Evolutionary conservation across 2,888 invertebrate species (phyloP).

Genomic region (Chouioia cunea): DNA sequence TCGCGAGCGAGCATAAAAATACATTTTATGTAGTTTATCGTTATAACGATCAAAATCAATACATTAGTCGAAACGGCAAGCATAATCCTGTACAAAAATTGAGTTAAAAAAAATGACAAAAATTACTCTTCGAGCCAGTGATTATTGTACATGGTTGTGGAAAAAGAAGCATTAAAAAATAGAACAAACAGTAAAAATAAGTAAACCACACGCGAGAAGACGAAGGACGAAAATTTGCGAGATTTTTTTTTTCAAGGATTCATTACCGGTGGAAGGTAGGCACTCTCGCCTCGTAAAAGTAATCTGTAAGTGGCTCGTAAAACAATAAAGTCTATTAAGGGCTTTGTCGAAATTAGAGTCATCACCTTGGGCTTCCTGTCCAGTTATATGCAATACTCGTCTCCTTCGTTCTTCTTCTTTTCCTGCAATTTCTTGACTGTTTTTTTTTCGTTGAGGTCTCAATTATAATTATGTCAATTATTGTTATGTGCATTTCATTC

Average conservation of each 20-base stretch:
- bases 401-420: neutral
- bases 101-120: no score
- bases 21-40: no score
- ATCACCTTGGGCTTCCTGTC: slow-evolving; percentile 13
- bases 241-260: slow-evolving; percentile 47
- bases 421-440: slow-evolving; percentile 11
- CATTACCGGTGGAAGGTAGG: slow-evolving; percentile 52
- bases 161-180: slow-evolving; percentile 18
- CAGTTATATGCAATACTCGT: no score
- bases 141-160: neutral
- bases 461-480: slow-evolving; percentile 32
- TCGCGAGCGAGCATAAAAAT: no score
- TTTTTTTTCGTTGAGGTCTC: slow-evolving; percentile 30
- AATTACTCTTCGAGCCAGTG: neutral
- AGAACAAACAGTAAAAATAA: slow-evolving; percentile 4
- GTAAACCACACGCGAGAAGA: neutral
- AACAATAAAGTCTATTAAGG: slow-evolving; percentile 65
- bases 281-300: slow-evolving; percentile 61
- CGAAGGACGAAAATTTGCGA: slow-evolving; percentile 37
- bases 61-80: no score
- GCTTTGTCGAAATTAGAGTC: slow-evolving; percentile 48
- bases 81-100: no score
- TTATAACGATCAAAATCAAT: no score
- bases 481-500: slow-evolving; percentile 11
- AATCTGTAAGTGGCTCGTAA: slow-evolving; percentile 66